Conservation (phyloP, 2,888 invertebrate species). For the Apodemia zela region DNA sequence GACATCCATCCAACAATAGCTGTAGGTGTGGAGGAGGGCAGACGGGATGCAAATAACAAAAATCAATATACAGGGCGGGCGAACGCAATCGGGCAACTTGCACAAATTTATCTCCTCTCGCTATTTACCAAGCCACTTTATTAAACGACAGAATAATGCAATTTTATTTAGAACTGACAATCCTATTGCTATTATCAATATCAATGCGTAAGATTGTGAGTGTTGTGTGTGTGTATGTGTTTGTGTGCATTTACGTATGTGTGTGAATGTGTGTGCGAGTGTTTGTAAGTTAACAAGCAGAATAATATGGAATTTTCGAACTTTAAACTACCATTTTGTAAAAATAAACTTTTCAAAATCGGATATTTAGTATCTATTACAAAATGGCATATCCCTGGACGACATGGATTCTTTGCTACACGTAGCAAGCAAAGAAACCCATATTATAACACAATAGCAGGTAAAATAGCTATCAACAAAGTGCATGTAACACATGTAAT, state of each 20-base stretch:
- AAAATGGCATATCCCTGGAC: too few relatives aligned
- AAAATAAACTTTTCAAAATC: too few relatives aligned
- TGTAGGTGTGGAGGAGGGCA: slow-evolving; percentile 63
- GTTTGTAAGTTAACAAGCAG: too few relatives aligned
- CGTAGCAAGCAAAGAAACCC: slow-evolving; percentile 21
- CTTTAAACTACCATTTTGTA: too few relatives aligned
- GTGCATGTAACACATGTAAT: slow-evolving; percentile 26
- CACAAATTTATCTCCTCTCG: slow-evolving; percentile 61
- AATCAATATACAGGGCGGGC: slow-evolving; percentile 68
- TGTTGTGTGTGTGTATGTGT: too few relatives aligned
- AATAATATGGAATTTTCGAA: too few relatives aligned
- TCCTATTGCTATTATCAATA: not conserved
- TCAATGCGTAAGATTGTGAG: too few relatives aligned
- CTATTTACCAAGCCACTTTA: slow-evolving; percentile 39
- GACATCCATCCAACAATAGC: slow-evolving; percentile 67
- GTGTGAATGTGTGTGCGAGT: too few relatives aligned
- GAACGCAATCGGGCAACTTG: slow-evolving; percentile 61
- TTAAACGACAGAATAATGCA: slow-evolving; percentile 11
- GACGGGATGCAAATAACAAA: slow-evolving; percentile 78
- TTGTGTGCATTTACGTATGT: too few relatives aligned
- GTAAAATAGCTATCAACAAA: slow-evolving; percentile 29
- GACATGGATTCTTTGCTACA: not conserved
- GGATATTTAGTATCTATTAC: too few relatives aligned
- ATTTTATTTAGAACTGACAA: slow-evolving; percentile 4
- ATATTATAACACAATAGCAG: slow-evolving; percentile 29